Conservation (phyloP, 2,113 vertebrate genomes). For the Rhizomys pruinosus region DNA sequence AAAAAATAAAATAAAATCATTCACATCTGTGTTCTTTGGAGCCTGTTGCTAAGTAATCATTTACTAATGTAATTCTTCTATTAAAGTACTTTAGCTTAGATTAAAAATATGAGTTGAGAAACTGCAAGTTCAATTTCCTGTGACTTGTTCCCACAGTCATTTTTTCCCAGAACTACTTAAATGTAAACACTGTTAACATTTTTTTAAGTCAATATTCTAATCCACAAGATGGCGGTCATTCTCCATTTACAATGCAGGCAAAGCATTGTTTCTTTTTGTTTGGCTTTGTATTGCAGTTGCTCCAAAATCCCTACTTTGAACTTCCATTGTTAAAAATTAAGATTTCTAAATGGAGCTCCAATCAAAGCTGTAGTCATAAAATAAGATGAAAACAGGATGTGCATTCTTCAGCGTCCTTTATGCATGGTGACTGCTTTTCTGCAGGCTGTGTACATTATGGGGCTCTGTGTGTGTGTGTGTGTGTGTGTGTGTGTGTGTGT, state of each 20-base stretch:
- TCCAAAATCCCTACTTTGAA: neutral
- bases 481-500: neutral
- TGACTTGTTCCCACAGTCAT: conserved; percentile 1
- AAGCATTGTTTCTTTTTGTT: too few species aligned
- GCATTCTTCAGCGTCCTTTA: neutral
- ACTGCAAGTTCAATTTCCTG: neutral
- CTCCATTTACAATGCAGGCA: neutral
- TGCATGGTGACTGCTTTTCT: neutral
- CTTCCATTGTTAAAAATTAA: conserved; percentile 12
- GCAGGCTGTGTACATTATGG: neutral
- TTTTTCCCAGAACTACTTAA: conserved; percentile 18
- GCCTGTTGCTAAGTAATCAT: neutral
- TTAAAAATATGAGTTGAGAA: conserved; percentile 4
- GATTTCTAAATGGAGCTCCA: conserved; percentile 38
- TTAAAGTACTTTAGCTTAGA: neutral
- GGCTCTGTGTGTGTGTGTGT: neutral
- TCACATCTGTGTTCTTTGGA: neutral
- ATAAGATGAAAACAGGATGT: neutral
- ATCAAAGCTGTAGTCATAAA: neutral
- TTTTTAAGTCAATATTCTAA: neutral
- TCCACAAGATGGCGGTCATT: conserved; percentile 67
- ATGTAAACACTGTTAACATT: neutral
- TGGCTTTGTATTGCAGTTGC: too few species aligned
- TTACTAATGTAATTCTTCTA: neutral
- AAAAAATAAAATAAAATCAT: neutral